Evolutionary conservation across 2,888 invertebrate genomes (phyloP).

Genomic region (Neocrepidodera transversa): DNA sequence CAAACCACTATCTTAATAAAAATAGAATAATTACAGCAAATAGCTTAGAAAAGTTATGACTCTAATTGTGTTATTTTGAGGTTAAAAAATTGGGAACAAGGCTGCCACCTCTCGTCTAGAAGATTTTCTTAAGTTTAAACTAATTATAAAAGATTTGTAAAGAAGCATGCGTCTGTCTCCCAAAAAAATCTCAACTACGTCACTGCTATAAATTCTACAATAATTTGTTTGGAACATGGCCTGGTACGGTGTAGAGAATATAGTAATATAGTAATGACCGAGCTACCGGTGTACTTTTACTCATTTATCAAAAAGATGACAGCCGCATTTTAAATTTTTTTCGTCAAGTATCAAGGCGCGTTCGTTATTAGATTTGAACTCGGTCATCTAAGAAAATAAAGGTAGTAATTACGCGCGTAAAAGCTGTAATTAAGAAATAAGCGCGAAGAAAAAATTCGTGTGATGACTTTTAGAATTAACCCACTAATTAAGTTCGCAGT

Average conservation of each 20-base stretch:
- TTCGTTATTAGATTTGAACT: conserved; percentile 19
- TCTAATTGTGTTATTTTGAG: too few relatives aligned
- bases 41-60: too few relatives aligned
- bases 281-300: conserved; percentile 54
- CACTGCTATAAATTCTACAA: conserved; percentile 48
- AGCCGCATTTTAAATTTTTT: conserved; percentile 37
- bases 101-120: too few relatives aligned
- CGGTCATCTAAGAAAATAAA: conserved; percentile 17
- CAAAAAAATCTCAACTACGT: too few relatives aligned
- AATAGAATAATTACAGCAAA: too few relatives aligned
- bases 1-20: too few relatives aligned
- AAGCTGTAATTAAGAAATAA: conserved; percentile 16
- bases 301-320: conserved; percentile 52
- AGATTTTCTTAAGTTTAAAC: too few relatives aligned
- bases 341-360: conserved; percentile 21
- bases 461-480: conserved; percentile 18
- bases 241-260: conserved; percentile 40
- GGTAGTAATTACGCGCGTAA: conserved; percentile 9
- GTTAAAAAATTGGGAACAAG: too few relatives aligned
- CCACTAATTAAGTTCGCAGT: conserved; percentile 2
- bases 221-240: conserved; percentile 41
- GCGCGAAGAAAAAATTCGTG: background rate
- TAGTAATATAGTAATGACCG: conserved; percentile 55
- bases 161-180: too few relatives aligned
- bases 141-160: too few relatives aligned